Base-by-base conservation (phyloP, 2,113 vertebrate species). In the Poicephalus gulielmi region DNA sequence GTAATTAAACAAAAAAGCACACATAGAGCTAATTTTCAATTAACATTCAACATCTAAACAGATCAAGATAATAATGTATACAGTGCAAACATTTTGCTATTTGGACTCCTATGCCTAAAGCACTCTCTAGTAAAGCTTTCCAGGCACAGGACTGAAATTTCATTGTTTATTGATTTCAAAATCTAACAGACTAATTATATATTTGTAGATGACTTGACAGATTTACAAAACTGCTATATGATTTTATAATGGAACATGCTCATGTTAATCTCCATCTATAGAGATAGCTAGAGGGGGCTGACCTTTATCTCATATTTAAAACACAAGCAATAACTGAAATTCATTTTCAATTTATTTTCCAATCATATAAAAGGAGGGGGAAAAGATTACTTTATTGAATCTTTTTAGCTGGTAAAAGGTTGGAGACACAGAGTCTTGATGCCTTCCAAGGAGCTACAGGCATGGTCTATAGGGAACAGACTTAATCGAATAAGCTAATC, bases 331-430 rank as follows among this genome's bases (percentile, higher is more conserved):
- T 96, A 97, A 96, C 96, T 96, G 98, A 98, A 98, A 98, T 98
- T 98, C 97, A 98, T 98, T 98, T 98, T 98, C 98, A 98, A 98
- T 98, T 98, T 98, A 97, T 98, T 98, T 98, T 98, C 97, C 98
- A 98, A 98, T 98, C 98, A 96, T 97, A 97, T 96, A 97, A 98
- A 97, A 98, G 95, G 93, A 97, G 95, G 92, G 96, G 94, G 97
- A 88, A 96, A 94, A 98, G 98, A 97, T 97, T 97, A 96, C 96
- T 97, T 97, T 97, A 97, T 98, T 97, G 97, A 97, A 97, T 97
- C 97, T 95, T 93, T 94, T 96, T 85, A 95, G 96, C 97, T 94
- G 93, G 97, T 92, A 93, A 97, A 97, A 98, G 96, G 96, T 91
- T 96, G 97, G 96, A 92, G 59, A 94, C 92, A 91, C 95, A 88